Conservation (phyloP, 2,797 vertebrate species). For the Phoxinus dragarum region DNA sequence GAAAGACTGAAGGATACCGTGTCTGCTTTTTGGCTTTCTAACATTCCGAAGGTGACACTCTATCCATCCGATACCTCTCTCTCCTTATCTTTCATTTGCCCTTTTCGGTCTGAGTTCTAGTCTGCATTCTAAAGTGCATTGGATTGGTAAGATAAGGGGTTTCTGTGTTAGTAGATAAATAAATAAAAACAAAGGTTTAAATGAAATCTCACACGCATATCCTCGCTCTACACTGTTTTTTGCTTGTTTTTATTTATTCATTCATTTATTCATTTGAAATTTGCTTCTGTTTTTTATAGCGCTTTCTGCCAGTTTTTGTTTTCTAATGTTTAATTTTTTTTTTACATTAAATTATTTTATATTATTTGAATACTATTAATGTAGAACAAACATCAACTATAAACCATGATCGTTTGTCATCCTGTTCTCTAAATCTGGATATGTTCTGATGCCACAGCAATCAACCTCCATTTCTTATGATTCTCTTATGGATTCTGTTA, state of each 20-base stretch:
- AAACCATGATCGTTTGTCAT: not conserved
- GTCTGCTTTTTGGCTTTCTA: constrained; percentile 62
- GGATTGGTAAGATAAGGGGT: constrained; percentile 9
- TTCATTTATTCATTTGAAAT: too few relatives aligned
- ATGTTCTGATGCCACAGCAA: constrained; percentile 20
- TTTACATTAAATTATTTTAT: not conserved
- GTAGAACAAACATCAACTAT: not conserved
- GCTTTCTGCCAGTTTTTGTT: too few relatives aligned
- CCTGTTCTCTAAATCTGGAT: not conserved
- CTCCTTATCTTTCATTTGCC: constrained; percentile 53
- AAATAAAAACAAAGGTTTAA: not conserved
- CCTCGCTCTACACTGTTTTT: too few relatives aligned
- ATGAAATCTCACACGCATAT: not conserved
- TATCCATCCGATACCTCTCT: constrained; percentile 69
- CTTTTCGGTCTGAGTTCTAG: constrained; percentile 38
- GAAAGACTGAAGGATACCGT: constrained; percentile 52
- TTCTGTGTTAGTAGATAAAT: not conserved
- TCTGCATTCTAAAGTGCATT: constrained; percentile 37
- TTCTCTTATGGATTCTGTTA: constrained; percentile 16
- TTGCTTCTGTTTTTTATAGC: too few relatives aligned
- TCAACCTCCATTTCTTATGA: constrained; percentile 12
- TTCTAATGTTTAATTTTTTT: not conserved
- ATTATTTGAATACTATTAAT: not conserved
- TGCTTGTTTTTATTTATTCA: too few relatives aligned
- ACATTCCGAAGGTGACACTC: constrained; percentile 73